Conservation (phyloP, 2,113 vertebrate species). For the Lasiurus cinereus region DNA sequence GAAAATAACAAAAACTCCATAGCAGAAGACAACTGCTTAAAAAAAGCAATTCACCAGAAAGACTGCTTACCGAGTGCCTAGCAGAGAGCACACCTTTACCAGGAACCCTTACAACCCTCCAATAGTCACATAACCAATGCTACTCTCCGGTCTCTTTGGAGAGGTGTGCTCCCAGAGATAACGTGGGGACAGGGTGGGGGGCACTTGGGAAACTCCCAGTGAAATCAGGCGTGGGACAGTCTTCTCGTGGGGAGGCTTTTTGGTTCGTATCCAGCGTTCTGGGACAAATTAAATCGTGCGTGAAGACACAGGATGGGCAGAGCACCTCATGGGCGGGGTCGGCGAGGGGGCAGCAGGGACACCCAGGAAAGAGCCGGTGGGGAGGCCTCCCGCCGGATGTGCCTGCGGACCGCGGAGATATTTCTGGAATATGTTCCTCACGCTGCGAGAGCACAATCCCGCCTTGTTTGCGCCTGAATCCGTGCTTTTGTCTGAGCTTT, state of each 20-base stretch:
- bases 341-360: neutral
- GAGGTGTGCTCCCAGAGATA: neutral
- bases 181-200: too few species aligned
- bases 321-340: conserved; percentile 13
- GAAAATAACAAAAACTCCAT: neutral
- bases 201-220: neutral
- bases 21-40: neutral
- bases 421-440: conserved; percentile 80
- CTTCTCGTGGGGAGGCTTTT: neutral
- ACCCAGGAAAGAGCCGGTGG: conserved; percentile 68
- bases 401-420: conserved; percentile 75
- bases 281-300: conserved; percentile 59
- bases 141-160: neutral
- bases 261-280: neutral
- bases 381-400: conserved; percentile 76
- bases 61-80: neutral
- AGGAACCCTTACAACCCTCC: neutral
- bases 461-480: conserved; percentile 83
- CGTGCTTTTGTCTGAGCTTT: conserved; percentile 75
- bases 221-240: neutral
- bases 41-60: neutral
- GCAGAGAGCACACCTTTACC: neutral
- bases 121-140: neutral
- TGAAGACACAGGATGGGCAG: conserved; percentile 8
- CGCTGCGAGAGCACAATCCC: conserved; percentile 78